Percentiles rank a stretch among this genome's conserved stretches.
phyloP scores from a whole-genome alignment of 2,113 vertebrate genomes.

The Chrysemys picta region DNA sequence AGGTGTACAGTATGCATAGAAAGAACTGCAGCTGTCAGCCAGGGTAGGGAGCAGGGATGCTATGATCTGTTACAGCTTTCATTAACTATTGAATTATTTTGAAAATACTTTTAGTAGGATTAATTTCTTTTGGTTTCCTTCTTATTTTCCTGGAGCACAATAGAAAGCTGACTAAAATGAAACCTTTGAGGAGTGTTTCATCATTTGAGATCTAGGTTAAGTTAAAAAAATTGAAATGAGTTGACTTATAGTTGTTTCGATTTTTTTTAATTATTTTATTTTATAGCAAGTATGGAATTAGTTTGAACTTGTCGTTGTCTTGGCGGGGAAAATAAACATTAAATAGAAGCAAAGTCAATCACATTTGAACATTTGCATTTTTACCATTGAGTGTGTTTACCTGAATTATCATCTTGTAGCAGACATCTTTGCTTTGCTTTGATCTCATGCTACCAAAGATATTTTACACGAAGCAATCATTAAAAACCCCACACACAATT shows the following conservation, averaged over 20 bases:
- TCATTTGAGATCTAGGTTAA: not conserved
- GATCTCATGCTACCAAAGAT: slow-evolving; percentile 9
- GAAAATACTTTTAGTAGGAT: not conserved
- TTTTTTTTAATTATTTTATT: not conserved
- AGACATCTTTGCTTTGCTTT: slow-evolving; percentile 37
- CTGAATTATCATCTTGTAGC: slow-evolving; percentile 37
- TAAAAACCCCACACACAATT: not conserved
- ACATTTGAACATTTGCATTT: slow-evolving; percentile 52
- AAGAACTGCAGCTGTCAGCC: not conserved
- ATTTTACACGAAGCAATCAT: not conserved
- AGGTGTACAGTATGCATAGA: rapidly evolving
- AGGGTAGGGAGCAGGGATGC: not conserved
- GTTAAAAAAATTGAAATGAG: not conserved
- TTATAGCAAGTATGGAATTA: slow-evolving; percentile 54
- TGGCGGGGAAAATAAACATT: slow-evolving; percentile 54
- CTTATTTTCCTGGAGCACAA: not conserved
- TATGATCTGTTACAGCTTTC: not conserved
- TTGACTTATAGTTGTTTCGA: not conserved
- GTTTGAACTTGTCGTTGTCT: slow-evolving; percentile 33
- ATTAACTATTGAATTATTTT: not conserved
- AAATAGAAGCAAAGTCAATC: slow-evolving; percentile 47
- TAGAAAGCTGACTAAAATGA: not conserved
- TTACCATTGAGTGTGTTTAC: slow-evolving; percentile 38
- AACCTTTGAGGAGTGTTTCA: not conserved
- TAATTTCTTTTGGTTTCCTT: not conserved